phyloP scores from a whole-genome alignment of 2,888 invertebrate species.

The Polyploca ridens region DNA sequence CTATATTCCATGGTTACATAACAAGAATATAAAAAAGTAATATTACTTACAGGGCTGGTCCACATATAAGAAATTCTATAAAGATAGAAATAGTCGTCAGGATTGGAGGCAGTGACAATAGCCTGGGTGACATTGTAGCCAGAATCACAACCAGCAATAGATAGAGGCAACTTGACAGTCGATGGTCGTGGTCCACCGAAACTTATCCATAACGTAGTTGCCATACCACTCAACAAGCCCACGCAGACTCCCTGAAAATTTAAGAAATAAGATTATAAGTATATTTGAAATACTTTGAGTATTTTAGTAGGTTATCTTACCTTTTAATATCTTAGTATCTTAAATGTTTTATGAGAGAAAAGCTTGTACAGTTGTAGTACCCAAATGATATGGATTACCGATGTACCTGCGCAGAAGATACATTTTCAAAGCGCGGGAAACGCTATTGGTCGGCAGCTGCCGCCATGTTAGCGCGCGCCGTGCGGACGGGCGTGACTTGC shows the following conservation, averaged over 20 bases:
- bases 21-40: background rate
- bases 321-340: too few relatives aligned
- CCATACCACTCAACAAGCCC: slow-evolving; percentile 87
- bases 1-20: background rate
- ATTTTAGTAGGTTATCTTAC: too few relatives aligned
- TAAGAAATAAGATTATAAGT: background rate
- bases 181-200: slow-evolving; percentile 91
- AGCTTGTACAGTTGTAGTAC: too few relatives aligned
- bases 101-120: slow-evolving; percentile 22
- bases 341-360: too few relatives aligned
- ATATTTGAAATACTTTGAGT: background rate
- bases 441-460: too few relatives aligned
- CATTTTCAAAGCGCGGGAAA: too few relatives aligned
- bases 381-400: too few relatives aligned
- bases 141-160: slow-evolving; percentile 86
- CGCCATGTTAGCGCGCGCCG: too few relatives aligned
- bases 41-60: slow-evolving; percentile 82
- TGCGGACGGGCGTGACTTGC: too few relatives aligned
- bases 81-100: slow-evolving; percentile 85
- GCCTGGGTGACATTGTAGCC: slow-evolving; percentile 53
- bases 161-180: slow-evolving; percentile 81
- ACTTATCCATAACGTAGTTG: slow-evolving; percentile 91
- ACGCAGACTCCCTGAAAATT: slow-evolving; percentile 86
- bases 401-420: too few relatives aligned
- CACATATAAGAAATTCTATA: slow-evolving; percentile 90